Evolutionary conservation across 2,797 vertebrate genomes (phyloP), one percentile per base, ranked within the genome.

Genomic region (Aeoliscus strigatus): DNA sequence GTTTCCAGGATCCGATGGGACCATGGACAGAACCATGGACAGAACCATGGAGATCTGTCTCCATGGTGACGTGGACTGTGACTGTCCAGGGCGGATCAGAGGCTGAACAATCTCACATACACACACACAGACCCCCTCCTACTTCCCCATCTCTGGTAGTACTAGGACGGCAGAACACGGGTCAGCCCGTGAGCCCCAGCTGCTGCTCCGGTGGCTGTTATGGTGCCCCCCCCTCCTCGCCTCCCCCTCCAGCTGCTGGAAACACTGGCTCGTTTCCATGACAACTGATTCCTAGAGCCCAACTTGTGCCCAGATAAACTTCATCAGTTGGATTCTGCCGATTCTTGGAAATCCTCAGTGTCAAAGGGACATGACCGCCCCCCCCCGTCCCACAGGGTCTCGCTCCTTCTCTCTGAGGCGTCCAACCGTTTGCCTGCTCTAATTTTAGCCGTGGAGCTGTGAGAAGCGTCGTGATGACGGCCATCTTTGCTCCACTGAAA

Each of bases 391-490:
- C 74, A 26, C 46, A 54, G 58, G 79, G 52, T 62, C 55, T 66
- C 71, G 34, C 48, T 71, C 66, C 62, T 60, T 40, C 51, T 75
- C 51, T 60, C 60, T 26, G 34, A 73, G 72, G 66, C 64, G 73
- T 51, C 62, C 46, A 56, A 68, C 68, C 41, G 65, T 53, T 51
- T 27, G 67, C 60, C 54, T 50, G 74, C 69, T 82, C 87, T 90
- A 89, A 88, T 81, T 89, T 90, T 90, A 89, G 85, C 70, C 6
- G 34, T 52, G 39, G 68, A 77, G 80, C 81, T 74, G 76, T 76
- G 81, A 81, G 73, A 66, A 73, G 80, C 83, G 79, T 80, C 86
- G 76, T 79, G 83, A 87, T 83, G 84, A 86, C 82, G 73, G 86
- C 85, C 83, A 86, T 85, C 80, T 87, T 87, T 86, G 85, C 80